Conservation (phyloP, 2,888 invertebrate species). For the Rhingia campestris region DNA sequence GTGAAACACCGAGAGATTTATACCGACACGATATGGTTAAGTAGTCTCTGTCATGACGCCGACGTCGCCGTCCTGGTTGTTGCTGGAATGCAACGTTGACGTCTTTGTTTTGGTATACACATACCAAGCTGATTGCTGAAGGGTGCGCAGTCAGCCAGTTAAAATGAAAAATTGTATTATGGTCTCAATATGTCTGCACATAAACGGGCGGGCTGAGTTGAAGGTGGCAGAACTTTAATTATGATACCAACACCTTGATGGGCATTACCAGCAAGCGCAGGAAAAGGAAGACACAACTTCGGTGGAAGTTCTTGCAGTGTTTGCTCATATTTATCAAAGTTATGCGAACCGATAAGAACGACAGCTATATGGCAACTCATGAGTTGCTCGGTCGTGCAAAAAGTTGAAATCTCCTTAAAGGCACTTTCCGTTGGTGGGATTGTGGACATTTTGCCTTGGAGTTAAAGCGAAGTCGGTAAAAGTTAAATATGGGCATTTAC, state of each 20-base stretch:
- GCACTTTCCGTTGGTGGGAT: slow-evolving; percentile 4
- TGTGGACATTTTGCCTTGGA: slow-evolving; percentile 23
- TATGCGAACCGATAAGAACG: slow-evolving; percentile 50
- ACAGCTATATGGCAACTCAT: slow-evolving; percentile 33
- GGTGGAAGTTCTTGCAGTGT: slow-evolving; percentile 50
- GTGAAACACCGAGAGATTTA: slow-evolving; percentile 50
- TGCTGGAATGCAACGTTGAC: slow-evolving; percentile 7
- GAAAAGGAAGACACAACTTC: slow-evolving; percentile 25
- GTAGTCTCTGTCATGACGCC: slow-evolving; percentile 60
- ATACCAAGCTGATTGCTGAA: slow-evolving; percentile 14
- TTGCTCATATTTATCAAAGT: slow-evolving; percentile 65
- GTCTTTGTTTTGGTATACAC: slow-evolving; percentile 39
- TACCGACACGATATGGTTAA: slow-evolving; percentile 56
- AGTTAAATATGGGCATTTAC: slow-evolving; percentile 18
- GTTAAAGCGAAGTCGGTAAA: slow-evolving; percentile 13
- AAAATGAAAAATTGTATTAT: slow-evolving; percentile 57
- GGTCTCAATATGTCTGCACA: slow-evolving; percentile 31
- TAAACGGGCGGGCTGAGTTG: neutral
- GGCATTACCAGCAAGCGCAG: neutral
- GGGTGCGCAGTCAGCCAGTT: slow-evolving; percentile 38
- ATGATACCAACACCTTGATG: slow-evolving; percentile 52
- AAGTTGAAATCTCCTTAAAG: slow-evolving; percentile 57
- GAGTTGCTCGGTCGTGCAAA: slow-evolving; percentile 12
- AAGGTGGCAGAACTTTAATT: slow-evolving; percentile 54
- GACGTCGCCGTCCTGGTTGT: slow-evolving; percentile 9